Base-by-base conservation (phyloP, 2,888 invertebrate species). In the Molanna angustata region DNA sequence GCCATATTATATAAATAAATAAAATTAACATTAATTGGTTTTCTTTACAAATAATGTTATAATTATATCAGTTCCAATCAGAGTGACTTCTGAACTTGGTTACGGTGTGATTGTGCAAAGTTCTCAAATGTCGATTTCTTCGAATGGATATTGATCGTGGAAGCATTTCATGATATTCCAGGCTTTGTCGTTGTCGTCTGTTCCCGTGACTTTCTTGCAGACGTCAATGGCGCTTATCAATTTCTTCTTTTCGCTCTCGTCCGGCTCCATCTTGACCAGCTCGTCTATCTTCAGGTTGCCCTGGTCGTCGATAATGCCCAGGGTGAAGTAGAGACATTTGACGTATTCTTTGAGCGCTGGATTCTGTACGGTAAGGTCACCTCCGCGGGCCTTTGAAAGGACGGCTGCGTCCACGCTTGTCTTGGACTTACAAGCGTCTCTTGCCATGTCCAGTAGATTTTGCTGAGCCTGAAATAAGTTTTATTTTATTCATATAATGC, bases 261-360 rank as follows among this genome's bases (percentile, higher is more conserved):
- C 21, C 2, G 20, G 20, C 2, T 6, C 17, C 14, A 21, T 4
- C 1, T 14, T 20, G 1, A 21, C 9, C 14, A 35, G 3, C 9
- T n/a, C 6, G 2, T 17, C 6, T 1, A n/a, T 39, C n/a, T 35
- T 21, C n/a, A 47, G 4, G 37, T 35, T 37, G 11, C 19, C 37
- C 7, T n/a, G 7, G 2, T 19, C 35, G 22, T 35, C 35, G 19
- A 37, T 35, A 39, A 37, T 16, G 11, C 37, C 47, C 20, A 47
- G 21, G 19, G 19, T 37, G 16, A 20, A 20, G 47, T 47, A 47
- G 4, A 47, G 16, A 39, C 47, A 47, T 35, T 21, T 20, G 14
- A 39, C 35, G 22, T 47, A 37, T 1, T 18, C 22, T 9, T 47
- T 20, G 22, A 47, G 21, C 21, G 35, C 37, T 2, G 4, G 20